Percentiles rank a stretch among this genome's conserved stretches.
phyloP scores from a whole-genome alignment of 1,140 invertebrate genomes.

The Zeugodacus cucurbitae region DNA sequence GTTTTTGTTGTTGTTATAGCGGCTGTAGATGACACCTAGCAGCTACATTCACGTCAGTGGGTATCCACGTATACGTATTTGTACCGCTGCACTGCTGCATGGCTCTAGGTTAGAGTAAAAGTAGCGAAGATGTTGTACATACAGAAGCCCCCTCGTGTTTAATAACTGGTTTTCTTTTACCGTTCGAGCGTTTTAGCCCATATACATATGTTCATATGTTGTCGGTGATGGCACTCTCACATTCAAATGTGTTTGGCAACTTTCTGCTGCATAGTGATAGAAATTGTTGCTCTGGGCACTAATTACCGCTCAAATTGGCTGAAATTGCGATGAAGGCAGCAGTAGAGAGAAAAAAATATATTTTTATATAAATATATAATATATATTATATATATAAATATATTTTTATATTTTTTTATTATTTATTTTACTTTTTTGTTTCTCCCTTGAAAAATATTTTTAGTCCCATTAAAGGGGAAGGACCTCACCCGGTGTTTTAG shows the following conservation, averaged over 20 bases:
- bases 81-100: background rate
- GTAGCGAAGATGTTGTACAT: background rate
- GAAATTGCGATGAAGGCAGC: background rate
- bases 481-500: too few relatives aligned
- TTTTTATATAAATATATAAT: too few relatives aligned
- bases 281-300: constrained; percentile 1
- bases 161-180: background rate
- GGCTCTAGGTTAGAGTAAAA: background rate
- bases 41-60: background rate
- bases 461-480: too few relatives aligned
- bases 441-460: too few relatives aligned
- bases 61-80: background rate
- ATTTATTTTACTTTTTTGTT: too few relatives aligned
- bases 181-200: background rate
- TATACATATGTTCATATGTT: background rate
- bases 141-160: background rate
- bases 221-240: background rate
- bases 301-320: background rate
- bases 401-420: too few relatives aligned
- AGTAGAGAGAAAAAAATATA: background rate
- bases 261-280: background rate
- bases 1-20: background rate
- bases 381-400: too few relatives aligned
- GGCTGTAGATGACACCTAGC: background rate
- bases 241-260: background rate